These are phyloP conservation scores for Lithobates pipiens DNA, from an alignment of 2,797 vertebrate species.

Conservation along the genomic window DNA sequence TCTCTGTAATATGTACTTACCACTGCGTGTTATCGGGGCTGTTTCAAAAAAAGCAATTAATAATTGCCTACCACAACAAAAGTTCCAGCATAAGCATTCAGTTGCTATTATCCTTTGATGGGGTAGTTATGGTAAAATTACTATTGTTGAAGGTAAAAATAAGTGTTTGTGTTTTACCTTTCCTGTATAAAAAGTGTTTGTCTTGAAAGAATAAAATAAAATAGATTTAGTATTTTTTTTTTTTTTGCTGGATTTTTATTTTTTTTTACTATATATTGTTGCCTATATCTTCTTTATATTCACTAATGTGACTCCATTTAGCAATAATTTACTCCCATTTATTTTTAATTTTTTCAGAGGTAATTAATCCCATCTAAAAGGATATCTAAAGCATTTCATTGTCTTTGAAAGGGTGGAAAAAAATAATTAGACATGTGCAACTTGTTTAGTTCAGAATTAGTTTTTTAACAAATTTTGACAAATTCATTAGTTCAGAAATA, in stretches of 20 bases:
- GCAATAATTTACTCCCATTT: no score
- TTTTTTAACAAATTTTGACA: no score
- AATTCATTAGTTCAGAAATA: no score
- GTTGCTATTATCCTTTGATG: not conserved
- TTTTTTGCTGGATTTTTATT: not conserved
- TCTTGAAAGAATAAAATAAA: not conserved
- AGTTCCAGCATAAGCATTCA: not conserved
- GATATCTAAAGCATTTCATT: no score
- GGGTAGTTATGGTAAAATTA: not conserved
- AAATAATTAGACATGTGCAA: no score
- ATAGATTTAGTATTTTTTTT: not conserved
- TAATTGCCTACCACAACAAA: not conserved
- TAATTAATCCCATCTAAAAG: no score
- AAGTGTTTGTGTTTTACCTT: not conserved
- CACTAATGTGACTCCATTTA: not conserved
- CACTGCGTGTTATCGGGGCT: not conserved
- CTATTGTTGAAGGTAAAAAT: not conserved
- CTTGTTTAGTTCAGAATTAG: no score
- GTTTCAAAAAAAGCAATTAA: not conserved
- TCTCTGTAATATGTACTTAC: no score
- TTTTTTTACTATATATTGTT: not conserved
- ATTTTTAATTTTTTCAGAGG: no score
- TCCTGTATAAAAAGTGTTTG: not conserved
- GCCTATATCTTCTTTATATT: not conserved
- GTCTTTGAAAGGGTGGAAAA: no score